Base-by-base conservation (phyloP, 2,113 vertebrate species). In the Myotis yumanensis region DNA sequence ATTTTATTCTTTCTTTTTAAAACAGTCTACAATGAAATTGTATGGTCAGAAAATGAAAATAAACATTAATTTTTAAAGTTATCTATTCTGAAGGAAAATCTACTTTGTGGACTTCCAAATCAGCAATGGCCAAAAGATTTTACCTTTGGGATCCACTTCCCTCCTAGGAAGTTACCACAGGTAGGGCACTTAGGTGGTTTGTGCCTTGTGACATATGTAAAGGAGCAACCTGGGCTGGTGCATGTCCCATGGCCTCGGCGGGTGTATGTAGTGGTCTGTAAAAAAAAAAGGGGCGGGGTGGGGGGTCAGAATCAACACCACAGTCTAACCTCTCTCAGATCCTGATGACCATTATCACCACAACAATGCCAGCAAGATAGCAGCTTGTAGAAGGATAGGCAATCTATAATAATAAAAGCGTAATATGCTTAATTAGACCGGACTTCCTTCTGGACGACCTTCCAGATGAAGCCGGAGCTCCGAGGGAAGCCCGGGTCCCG, bases 201-300 rank as follows among this genome's bases (percentile, higher is more conserved):
- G 98, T 99, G 99, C 75, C 99, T 99, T 75, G 99, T 99, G 96
- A 99, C 99, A 0, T 99, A 99, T 12, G 99, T 98, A 93, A 99
- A 99, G 28, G 99, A 98, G 95, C 99, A 99, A 35, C 98, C 98
- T n/a, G 99, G 98, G 95, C 98, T 99, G 46, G 98, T 98, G 96
- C 99, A 99, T 69, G 98, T 98, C 46, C 99, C 99, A 59, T 99
- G 98, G 86, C 99, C 99, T 95, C 99, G 99, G 83, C 99, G 98
- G 57, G 99, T 99, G 28, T 99, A 99, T 0, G 99, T 99, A 96
- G 99, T 99, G 15, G 99, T 98, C 99, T 99, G 96, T 86, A 98
- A 90, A 40, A 59, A 71, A 97, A 20, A n/a, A 18, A 62, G 94
- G 46, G 46, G 46, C n/a, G n/a, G n/a, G n/a, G n/a, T n/a, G 9